phyloP scores from a whole-genome alignment of 92 coral and sea anemone genomes.

The Epizoanthus illoricatus region DNA sequence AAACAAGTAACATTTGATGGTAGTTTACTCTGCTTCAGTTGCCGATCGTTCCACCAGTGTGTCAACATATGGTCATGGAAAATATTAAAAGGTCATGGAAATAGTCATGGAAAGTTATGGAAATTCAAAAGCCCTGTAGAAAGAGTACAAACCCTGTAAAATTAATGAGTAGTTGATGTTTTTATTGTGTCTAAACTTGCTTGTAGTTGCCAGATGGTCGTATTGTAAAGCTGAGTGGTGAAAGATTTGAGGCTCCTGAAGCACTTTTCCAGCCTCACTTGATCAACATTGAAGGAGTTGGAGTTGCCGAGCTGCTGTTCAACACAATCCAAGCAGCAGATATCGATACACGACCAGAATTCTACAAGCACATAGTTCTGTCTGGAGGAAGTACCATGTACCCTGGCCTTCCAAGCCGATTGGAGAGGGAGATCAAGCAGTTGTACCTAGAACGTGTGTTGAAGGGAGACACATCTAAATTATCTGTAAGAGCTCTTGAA shows the following conservation, averaged over 20 bases:
- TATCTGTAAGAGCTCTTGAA: conserved; percentile 69
- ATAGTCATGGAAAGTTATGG: too few relatives aligned
- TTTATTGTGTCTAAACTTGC: not conserved
- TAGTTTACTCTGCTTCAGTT: too few relatives aligned
- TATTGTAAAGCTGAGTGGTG: conserved; percentile 94
- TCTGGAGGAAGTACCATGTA: conserved; percentile 98
- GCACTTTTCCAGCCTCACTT: conserved; percentile 98
- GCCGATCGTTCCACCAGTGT: too few relatives aligned
- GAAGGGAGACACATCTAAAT: conserved; percentile 90
- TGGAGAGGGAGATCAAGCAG: conserved; percentile 94
- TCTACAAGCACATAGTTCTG: conserved; percentile 95
- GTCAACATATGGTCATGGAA: too few relatives aligned
- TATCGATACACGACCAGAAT: conserved; percentile 92
- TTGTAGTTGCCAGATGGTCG: conserved; percentile 97
- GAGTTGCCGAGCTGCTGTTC: conserved; percentile 93
- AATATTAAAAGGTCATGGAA: too few relatives aligned
- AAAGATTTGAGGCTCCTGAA: conserved; percentile 96
- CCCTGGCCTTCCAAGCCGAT: conserved; percentile 94
- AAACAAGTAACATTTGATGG: too few relatives aligned
- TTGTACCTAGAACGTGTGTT: conserved; percentile 89
- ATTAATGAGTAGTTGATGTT: too few relatives aligned
- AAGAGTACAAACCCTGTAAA: too few relatives aligned
- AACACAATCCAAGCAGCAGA: conserved; percentile 98
- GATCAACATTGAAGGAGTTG: conserved; percentile 94
- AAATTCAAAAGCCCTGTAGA: too few relatives aligned